Conservation (phyloP, 2,113 vertebrate genomes). For the Meles meles region DNA sequence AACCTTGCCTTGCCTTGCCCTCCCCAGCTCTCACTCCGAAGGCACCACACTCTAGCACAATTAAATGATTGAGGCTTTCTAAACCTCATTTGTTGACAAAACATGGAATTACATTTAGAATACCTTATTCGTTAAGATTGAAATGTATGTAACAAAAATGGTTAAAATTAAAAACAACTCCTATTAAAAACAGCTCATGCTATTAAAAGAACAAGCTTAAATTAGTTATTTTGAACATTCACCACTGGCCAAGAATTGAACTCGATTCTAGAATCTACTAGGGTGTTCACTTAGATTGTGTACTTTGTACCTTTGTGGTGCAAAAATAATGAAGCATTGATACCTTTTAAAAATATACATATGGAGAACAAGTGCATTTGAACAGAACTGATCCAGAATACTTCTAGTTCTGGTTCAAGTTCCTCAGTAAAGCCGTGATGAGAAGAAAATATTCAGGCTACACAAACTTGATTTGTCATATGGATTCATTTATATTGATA, state of each 20-base stretch:
- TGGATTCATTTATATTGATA: not conserved
- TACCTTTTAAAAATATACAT: not conserved
- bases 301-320: not conserved
- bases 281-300: not conserved
- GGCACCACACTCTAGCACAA: rapidly evolving
- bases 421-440: not conserved
- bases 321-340: not conserved
- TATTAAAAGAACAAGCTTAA: not conserved
- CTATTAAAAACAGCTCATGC: not conserved
- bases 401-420: not conserved
- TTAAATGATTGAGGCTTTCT: not conserved
- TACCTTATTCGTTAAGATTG: not conserved
- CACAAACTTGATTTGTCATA: not conserved
- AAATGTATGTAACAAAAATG: not conserved
- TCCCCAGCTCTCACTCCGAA: not conserved
- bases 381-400: not conserved
- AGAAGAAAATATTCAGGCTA: not conserved
- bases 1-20: not conserved
- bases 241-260: not conserved
- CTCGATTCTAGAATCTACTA: not conserved
- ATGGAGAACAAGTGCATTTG: not conserved
- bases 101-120: not conserved
- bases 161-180: not conserved
- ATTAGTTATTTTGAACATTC: not conserved
- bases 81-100: not conserved